Conservation (phyloP, 2,888 invertebrate genomes). For the Pandemis heparana region DNA sequence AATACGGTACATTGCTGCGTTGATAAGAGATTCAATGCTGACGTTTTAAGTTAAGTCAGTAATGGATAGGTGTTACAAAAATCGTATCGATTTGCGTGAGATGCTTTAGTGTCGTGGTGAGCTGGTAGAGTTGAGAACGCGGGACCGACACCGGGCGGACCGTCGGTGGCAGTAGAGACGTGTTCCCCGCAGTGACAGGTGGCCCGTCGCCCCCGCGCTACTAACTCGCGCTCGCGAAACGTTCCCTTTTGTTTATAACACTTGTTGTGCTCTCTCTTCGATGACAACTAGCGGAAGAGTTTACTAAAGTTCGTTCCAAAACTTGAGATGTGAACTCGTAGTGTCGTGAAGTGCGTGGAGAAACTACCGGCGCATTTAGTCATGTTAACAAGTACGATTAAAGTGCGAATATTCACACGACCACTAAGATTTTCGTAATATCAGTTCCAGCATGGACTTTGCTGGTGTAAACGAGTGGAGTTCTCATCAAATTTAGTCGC, state of each 20-base stretch:
- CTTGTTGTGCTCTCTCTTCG: slow-evolving; percentile 65
- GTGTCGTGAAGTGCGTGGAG: slow-evolving; percentile 78
- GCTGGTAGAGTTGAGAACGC: slow-evolving; percentile 65
- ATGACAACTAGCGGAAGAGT: slow-evolving; percentile 54
- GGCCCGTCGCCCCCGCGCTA: slow-evolving; percentile 65
- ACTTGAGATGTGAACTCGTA: slow-evolving; percentile 68
- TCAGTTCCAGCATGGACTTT: slow-evolving; percentile 65
- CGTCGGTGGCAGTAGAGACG: slow-evolving; percentile 77
- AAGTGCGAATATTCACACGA: slow-evolving; percentile 77
- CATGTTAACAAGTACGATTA: slow-evolving; percentile 76
- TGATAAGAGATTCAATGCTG: background rate
- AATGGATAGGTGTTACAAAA: slow-evolving; percentile 46
- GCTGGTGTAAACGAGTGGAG: slow-evolving; percentile 55
- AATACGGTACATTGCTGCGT: slow-evolving; percentile 55
- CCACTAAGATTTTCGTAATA: slow-evolving; percentile 68
- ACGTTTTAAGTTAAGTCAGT: slow-evolving; percentile 21
- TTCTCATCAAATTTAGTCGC: slow-evolving; percentile 51
- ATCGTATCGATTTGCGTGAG: background rate
- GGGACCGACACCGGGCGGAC: slow-evolving; percentile 52
- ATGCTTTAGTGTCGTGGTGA: slow-evolving; percentile 53
- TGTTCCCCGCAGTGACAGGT: slow-evolving; percentile 78
- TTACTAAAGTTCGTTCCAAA: slow-evolving; percentile 50
- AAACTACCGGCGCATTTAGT: slow-evolving; percentile 71
- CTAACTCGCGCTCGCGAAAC: slow-evolving; percentile 76
- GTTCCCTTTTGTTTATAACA: slow-evolving; percentile 76